Conservation (phyloP, 2,113 vertebrate species). For the Odontesthes bonariensis region DNA sequence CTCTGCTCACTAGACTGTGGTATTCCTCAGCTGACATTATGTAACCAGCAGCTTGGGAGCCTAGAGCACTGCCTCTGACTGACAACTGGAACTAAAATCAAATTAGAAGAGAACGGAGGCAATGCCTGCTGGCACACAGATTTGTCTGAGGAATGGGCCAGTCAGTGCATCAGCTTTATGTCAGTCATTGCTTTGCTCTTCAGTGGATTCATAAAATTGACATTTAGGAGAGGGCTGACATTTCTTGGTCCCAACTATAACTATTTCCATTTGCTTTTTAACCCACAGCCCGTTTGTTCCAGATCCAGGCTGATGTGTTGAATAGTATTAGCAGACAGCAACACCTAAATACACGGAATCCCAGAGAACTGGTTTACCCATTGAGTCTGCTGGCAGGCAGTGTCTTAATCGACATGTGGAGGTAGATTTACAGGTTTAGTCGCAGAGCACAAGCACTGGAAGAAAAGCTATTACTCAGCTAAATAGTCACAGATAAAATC, state of each 20-base stretch:
- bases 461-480: neutral
- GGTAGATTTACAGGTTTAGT: neutral
- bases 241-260: too few relatives aligned
- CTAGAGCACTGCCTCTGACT: conserved; percentile 49
- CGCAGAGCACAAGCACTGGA: neutral
- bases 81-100: conserved; percentile 61
- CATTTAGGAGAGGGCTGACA: neutral
- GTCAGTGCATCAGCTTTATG: neutral
- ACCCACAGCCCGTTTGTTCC: neutral
- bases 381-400: conserved; percentile 20
- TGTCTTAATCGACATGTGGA: conserved; percentile 39
- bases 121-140: conserved; percentile 15
- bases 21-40: conserved; percentile 60
- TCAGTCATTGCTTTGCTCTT: neutral
- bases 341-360: neutral
- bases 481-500: too few relatives aligned
- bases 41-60: conserved; percentile 62
- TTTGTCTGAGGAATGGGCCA: conserved; percentile 10
- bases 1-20: conserved; percentile 60
- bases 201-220: neutral
- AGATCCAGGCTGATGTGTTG: conserved; percentile 1
- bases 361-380: conserved; percentile 52
- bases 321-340: conserved; percentile 14
- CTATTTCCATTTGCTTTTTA: too few relatives aligned
- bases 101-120: conserved; percentile 40